Evolutionary conservation across 2,797 vertebrate genomes (phyloP).

Genomic region (Cetoscarus ocellatus): DNA sequence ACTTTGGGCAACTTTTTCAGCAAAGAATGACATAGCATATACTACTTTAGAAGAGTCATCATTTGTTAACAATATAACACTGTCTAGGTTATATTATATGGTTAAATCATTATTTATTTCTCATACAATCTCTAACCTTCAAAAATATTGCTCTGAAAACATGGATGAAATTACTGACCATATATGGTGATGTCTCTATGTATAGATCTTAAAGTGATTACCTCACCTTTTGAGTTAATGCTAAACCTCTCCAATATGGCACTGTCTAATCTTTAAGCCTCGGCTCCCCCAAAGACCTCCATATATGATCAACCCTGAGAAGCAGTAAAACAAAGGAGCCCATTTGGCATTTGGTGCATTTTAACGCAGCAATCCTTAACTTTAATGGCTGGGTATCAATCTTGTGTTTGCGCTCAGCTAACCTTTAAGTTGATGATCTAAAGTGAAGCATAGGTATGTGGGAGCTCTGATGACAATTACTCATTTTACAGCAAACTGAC

Average conservation of each 20-base stretch:
- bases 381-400: neutral
- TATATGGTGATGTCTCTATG: slow-evolving; percentile 13
- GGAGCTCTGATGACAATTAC: neutral
- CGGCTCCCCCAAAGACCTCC: slow-evolving; percentile 46
- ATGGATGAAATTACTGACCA: slow-evolving; percentile 14
- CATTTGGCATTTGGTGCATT: neutral
- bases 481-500: slow-evolving; percentile 24
- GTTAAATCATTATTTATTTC: neutral
- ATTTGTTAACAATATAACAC: too few species aligned
- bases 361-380: neutral
- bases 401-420: neutral
- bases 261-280: slow-evolving; percentile 75
- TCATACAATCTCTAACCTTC: neutral
- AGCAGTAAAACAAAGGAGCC: slow-evolving; percentile 44
- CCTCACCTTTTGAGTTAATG: slow-evolving; percentile 71
- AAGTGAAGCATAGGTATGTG: slow-evolving; percentile 3
- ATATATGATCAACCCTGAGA: slow-evolving; percentile 27
- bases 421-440: neutral
- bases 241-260: slow-evolving; percentile 66
- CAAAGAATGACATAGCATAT: too few species aligned
- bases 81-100: too few species aligned
- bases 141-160: neutral
- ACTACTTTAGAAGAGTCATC: too few species aligned
- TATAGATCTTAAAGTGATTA: slow-evolving; percentile 52
- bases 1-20: neutral